Evolutionary conservation across 1,140 invertebrate species (phyloP).

Genomic region (Holotrichia oblita): DNA sequence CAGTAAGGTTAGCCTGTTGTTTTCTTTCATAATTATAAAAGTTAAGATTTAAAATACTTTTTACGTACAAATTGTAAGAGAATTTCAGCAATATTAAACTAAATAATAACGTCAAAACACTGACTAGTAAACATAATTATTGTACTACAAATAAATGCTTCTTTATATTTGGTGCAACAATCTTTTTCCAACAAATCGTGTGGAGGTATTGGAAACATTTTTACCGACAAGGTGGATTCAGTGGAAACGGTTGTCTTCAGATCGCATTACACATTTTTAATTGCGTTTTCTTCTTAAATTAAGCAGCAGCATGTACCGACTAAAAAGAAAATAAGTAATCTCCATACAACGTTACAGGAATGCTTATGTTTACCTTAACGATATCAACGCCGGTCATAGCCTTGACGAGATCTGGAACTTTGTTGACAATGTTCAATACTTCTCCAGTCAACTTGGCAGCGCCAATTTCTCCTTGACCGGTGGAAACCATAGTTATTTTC

Average conservation of each 20-base stretch:
- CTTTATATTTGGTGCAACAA: not conserved
- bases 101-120: too few species aligned
- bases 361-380: conserved; percentile 71
- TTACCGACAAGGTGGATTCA: not conserved
- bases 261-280: conserved; percentile 2
- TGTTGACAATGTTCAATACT: conserved; percentile 90
- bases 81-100: too few species aligned
- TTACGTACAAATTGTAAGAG: too few species aligned
- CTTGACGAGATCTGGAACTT: conserved; percentile 90
- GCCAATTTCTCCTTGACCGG: conserved; percentile 90
- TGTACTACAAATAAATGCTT: not conserved
- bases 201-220: not conserved
- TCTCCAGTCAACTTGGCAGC: conserved; percentile 94
- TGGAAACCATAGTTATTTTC: conserved; percentile 89
- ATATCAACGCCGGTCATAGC: conserved; percentile 93
- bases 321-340: conserved; percentile 37
- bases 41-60: too few species aligned
- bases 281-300: not conserved
- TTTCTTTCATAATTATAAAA: too few species aligned
- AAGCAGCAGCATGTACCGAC: conserved; percentile 47
- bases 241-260: not conserved
- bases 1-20: too few species aligned
- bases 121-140: too few species aligned
- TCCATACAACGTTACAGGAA: conserved; percentile 8
- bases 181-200: not conserved